Evolutionary conservation across 2,888 invertebrate genomes (phyloP), one percentile per base, ranked within the genome.

Genomic region (Eucera pruinosa): DNA sequence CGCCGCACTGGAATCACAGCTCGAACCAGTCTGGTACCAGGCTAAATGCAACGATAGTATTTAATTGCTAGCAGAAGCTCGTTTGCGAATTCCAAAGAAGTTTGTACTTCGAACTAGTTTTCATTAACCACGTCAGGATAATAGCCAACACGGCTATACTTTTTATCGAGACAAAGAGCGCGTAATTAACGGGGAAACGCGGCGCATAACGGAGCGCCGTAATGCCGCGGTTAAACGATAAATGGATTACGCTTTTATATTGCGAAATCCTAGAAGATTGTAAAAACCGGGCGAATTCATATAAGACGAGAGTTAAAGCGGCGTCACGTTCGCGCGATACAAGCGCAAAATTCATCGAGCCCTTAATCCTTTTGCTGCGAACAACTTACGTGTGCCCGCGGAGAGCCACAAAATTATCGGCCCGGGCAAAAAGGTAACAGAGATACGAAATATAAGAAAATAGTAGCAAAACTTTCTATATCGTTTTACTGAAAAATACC

Each of bases 121-220:
- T n/a, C 50, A 55, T 58, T 65, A 61, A 61, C n/a, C 48, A 62
- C 43, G 30, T 41, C 25, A 6, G 45, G 60, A 65, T 50, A 72
- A 45, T 41, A 41, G 27, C 15, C 41, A 43, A 43, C 71, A 39
- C 41, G 41, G n/a, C 30, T 45, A 13, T 27, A 25, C 52, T 47
- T 48, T 41, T 36, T 57, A 41, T 57, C 73, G 13, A n/a, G 43
- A 60, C 54, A 52, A 69, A 62, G 45, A 27, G 2, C 20, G 43
- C 33, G 69, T 66, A 66, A 74, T 74, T 70, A 78, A 80, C 58
- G 55, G 25, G 18, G 20, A 11, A 50, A 62, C 45, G 45, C 20
- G 36, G 25, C 36, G 41, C 33, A 18, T 54, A 36, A 52, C 33
- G 18, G 15, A 13, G 23, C 3, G 9, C 18, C 48, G 6, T 33